A percentile compares a stretch with the other conserved stretches of the same genome.
Evolutionary conservation across 92 coral and sea anemone species (phyloP).

Genomic region (Parazoanthus swiftii): DNA sequence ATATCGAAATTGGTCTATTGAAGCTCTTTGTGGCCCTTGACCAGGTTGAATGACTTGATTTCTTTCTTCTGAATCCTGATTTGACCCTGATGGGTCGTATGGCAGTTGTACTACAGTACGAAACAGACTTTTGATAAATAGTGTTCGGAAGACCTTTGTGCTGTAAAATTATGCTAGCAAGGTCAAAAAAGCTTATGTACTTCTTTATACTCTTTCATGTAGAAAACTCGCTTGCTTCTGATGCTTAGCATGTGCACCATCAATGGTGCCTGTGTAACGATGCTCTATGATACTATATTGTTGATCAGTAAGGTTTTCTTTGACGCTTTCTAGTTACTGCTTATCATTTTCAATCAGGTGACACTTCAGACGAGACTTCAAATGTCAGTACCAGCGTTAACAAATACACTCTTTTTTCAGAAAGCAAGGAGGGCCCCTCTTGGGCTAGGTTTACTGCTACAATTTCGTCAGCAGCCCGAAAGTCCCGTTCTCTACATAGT

Average conservation of each 20-base stretch:
- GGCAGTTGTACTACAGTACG: too few species aligned
- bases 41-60: too few species aligned
- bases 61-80: too few species aligned
- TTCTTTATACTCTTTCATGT: constrained; percentile 35
- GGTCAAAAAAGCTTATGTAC: constrained; percentile 34
- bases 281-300: constrained; percentile 50
- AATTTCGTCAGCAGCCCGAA: constrained; percentile 41
- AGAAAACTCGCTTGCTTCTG: constrained; percentile 31
- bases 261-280: constrained; percentile 49
- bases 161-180: background rate
- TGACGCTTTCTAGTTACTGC: background rate
- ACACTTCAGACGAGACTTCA: constrained; percentile 33
- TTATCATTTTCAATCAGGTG: constrained; percentile 47
- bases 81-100: too few species aligned
- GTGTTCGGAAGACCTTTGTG: constrained; percentile 11
- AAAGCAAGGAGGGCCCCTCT: constrained; percentile 45
- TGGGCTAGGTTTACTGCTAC: constrained; percentile 38
- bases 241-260: constrained; percentile 43
- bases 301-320: constrained; percentile 35
- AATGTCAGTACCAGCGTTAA: constrained; percentile 39
- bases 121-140: constrained; percentile 22
- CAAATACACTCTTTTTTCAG: constrained; percentile 44
- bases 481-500: constrained; percentile 40
- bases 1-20: too few species aligned
- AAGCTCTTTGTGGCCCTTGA: too few species aligned